phyloP scores from a whole-genome alignment of 2,888 invertebrate genomes.

The Pristionchus arcanus region DNA sequence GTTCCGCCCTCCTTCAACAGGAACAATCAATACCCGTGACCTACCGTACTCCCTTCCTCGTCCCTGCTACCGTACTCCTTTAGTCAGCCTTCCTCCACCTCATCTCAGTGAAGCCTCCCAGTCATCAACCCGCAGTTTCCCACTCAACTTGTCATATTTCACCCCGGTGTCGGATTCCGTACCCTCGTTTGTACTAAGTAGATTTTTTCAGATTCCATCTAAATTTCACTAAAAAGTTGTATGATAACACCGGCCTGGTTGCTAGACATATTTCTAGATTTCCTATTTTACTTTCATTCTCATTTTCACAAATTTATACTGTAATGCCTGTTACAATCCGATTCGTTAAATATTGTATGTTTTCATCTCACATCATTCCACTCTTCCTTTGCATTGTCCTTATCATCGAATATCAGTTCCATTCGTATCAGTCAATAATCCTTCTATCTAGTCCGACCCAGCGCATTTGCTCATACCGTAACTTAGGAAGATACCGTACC shows the following conservation, averaged over 20 bases:
- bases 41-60: background rate
- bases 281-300: background rate
- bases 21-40: constrained; percentile 48
- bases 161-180: background rate
- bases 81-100: background rate
- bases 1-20: background rate
- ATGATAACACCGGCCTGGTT: constrained; percentile 24
- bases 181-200: background rate
- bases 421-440: constrained; percentile 36
- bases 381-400: constrained; percentile 21
- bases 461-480: constrained; percentile 41
- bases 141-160: background rate
- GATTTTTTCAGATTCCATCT: background rate
- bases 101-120: constrained; percentile 49
- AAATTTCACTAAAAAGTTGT: constrained; percentile 24
- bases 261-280: constrained; percentile 2
- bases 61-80: background rate
- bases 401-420: constrained; percentile 1
- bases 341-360: constrained; percentile 41
- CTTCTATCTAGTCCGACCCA: constrained; percentile 5
- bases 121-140: constrained; percentile 31
- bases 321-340: constrained; percentile 25
- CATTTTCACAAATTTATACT: constrained; percentile 12
- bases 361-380: constrained; percentile 25
- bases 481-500: constrained; percentile 8